These are phyloP conservation scores for Mustelus asterias DNA, from an alignment of 2,113 vertebrate species.

Conservation along the genomic window DNA sequence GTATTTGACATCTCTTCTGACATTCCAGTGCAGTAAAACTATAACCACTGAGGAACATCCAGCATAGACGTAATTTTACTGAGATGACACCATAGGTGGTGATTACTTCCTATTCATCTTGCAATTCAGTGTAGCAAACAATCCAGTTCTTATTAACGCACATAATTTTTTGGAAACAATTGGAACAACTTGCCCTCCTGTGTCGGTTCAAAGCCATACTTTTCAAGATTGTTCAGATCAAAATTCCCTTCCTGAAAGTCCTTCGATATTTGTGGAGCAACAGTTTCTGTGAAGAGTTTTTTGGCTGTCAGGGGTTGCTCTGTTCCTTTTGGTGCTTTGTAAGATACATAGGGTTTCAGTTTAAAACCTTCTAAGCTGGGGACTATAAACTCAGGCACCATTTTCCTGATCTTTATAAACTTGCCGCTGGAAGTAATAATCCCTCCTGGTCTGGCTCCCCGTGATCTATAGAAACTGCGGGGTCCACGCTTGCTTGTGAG, in stretches of 20 bases:
- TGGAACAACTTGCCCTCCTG: constrained; percentile 86
- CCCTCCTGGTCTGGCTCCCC: constrained; percentile 65
- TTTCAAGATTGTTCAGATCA: constrained; percentile 60
- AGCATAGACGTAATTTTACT: not conserved
- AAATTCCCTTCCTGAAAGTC: constrained; percentile 69
- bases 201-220: constrained; percentile 80
- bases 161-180: constrained; percentile 84
- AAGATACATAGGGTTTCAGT: constrained; percentile 85
- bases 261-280: constrained; percentile 67
- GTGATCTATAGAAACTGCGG: constrained; percentile 64
- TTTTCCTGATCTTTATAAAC: constrained; percentile 63
- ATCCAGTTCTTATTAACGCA: constrained; percentile 54
- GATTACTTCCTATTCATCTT: not conserved
- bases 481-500: constrained; percentile 90
- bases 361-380: constrained; percentile 68
- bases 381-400: constrained; percentile 83
- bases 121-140: not conserved
- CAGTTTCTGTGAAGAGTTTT: constrained; percentile 64
- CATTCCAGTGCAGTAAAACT: not conserved
- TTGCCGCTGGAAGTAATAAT: constrained; percentile 54
- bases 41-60: too few relatives aligned
- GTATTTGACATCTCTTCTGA: not conserved
- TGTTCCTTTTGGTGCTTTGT: constrained; percentile 58
- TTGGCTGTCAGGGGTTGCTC: constrained; percentile 63
- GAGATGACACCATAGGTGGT: not conserved